These are phyloP conservation scores for Bellardia pandia DNA, from an alignment of 2,888 invertebrate species.

Conservation along the genomic window DNA sequence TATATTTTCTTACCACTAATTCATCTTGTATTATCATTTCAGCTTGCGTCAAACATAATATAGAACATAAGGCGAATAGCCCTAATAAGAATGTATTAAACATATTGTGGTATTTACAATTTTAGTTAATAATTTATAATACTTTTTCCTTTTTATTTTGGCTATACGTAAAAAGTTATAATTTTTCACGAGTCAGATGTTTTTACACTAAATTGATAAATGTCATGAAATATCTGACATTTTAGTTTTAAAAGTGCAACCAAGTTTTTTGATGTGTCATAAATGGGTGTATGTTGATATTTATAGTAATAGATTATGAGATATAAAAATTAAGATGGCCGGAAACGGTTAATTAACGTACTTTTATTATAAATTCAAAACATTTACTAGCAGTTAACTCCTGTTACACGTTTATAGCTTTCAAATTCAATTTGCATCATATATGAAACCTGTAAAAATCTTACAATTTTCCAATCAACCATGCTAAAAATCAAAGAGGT, in stretches of 20 bases:
- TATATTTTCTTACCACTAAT: slow-evolving; percentile 49
- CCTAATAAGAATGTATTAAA: slow-evolving; percentile 36
- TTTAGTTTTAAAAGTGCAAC: slow-evolving; percentile 5
- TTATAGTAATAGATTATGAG: neutral
- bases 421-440: too few species aligned
- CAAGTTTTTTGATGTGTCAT: neutral
- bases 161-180: slow-evolving; percentile 35
- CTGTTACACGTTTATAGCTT: too few species aligned
- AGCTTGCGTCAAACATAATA: slow-evolving; percentile 51
- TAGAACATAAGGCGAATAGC: slow-evolving; percentile 71
- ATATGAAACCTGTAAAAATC: too few species aligned
- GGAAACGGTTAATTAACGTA: slow-evolving; percentile 6
- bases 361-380: neutral
- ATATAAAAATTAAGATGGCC: neutral
- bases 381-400: too few species aligned
- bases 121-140: slow-evolving; percentile 5
- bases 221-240: slow-evolving; percentile 32
- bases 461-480: too few species aligned
- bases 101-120: slow-evolving; percentile 47
- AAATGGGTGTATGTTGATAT: neutral
- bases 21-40: slow-evolving; percentile 74
- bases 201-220: slow-evolving; percentile 41
- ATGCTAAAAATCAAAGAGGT: too few species aligned
- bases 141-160: slow-evolving; percentile 4
- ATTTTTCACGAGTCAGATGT: slow-evolving; percentile 49